Base-by-base conservation (phyloP, 1,140 invertebrate genomes). In the Stenopsyche tienmushanensis region DNA sequence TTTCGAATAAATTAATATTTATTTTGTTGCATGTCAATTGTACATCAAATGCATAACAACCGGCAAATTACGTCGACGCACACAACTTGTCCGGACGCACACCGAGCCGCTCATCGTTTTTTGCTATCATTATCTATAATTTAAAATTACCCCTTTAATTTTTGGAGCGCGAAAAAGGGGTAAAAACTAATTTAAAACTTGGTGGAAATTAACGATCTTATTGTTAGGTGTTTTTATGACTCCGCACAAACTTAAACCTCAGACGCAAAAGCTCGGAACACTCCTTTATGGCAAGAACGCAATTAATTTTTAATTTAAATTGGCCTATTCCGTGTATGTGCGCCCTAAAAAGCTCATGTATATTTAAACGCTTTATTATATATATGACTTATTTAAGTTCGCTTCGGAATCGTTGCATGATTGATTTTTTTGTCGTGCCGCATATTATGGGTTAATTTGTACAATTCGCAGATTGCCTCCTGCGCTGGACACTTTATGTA, bases 131-230 rank as follows among this genome's bases (percentile, higher is more conserved):
- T 70, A 70, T 70, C 69, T 67, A 67, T 70, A 70, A 70, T 70
- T 70, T 65, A 62, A 70, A 70, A 70, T 67, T 66, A 58, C 69
- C 69, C 69, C 65, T 70, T 67, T 70, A 64, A 67, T 65, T 70
- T 67, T 60, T 67, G 62, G 69, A 64, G 69, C 65, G 65, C 65
- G 65, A 67, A 70, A 70, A 70, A 70, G 65, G 69, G 69, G 69
- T 70, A 64, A 65, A 70, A 70, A 70, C 69, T 70, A 70, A 70
- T 70, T 70, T 70, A 70, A 70, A 70, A 70, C 64, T 70, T 70
- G 52, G 69, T 62, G 58, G 57, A 67, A 70, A 70, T 70, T 67
- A 70, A 70, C 69, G 69, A 65, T 70, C 65, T 70, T 70, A 70
- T 70, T 70, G 69, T 70, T 63, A 65, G 69, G 65, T 70, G 65